Percentiles rank a stretch among this genome's conserved stretches.
Conservation (phyloP, 1,140 invertebrate species). For the Frieseomelitta varia region DNA sequence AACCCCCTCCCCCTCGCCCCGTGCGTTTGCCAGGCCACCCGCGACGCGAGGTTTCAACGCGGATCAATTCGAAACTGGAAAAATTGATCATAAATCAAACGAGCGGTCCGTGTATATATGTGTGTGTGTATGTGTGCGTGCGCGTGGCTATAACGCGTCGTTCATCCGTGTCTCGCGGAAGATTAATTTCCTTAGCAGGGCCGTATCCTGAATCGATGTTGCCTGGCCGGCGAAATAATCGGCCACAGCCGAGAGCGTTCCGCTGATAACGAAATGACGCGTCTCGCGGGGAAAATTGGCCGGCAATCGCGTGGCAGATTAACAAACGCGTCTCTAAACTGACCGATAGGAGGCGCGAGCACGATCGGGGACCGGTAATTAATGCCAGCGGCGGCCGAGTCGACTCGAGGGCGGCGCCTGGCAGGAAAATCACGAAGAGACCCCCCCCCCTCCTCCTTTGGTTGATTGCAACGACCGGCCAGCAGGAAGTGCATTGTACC, state of each 20-base stretch:
- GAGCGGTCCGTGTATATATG: background rate
- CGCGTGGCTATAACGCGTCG: background rate
- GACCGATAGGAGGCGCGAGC: constrained; percentile 50
- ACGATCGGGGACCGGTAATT: constrained; percentile 60
- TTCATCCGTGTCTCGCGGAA: background rate
- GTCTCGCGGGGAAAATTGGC: constrained; percentile 38
- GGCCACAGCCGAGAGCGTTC: constrained; percentile 8
- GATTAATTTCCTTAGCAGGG: constrained; percentile 37
- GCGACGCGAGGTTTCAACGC: background rate
- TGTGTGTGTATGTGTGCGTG: background rate
- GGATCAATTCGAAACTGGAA: background rate
- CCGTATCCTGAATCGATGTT: background rate
- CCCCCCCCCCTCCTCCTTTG: too few relatives aligned
- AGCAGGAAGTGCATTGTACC: constrained; percentile 68
- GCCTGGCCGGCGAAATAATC: constrained; percentile 13
- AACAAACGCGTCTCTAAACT: constrained; percentile 40
- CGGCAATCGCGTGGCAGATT: constrained; percentile 44
- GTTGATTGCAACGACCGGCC: constrained; percentile 21
- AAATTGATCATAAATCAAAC: constrained; percentile 17
- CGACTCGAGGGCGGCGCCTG: constrained; percentile 40
- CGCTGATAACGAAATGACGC: constrained; percentile 36
- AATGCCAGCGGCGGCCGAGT: constrained; percentile 57
- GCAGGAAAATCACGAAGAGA: constrained; percentile 25
- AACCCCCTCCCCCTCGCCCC: too few relatives aligned
- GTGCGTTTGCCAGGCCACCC: background rate